phyloP scores from a whole-genome alignment of 2,113 vertebrate species.

The Vulpes ferrilata region DNA sequence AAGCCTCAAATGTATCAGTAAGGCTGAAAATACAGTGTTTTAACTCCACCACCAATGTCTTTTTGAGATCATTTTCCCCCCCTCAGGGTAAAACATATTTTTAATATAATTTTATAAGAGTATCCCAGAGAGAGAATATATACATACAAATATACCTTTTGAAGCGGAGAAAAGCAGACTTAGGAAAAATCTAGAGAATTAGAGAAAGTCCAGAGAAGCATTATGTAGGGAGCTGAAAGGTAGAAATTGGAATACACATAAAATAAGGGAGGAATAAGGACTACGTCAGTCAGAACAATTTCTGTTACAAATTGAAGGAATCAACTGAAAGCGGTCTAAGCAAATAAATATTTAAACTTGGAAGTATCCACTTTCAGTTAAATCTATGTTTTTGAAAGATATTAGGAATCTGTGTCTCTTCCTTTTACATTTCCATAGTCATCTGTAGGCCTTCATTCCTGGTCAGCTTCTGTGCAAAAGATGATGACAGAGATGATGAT shows the following conservation, averaged over 20 bases:
- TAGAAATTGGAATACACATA: background rate
- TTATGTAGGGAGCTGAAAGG: background rate
- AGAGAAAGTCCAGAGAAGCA: background rate
- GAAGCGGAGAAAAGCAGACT: background rate
- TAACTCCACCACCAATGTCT: background rate
- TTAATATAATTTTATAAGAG: conserved; percentile 23
- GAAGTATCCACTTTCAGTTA: background rate
- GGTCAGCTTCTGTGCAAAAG: background rate
- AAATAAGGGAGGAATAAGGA: background rate
- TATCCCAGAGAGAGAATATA: background rate
- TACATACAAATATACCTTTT: background rate
- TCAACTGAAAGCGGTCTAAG: background rate
- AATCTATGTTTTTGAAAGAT: conserved; percentile 12
- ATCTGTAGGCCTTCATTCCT: background rate
- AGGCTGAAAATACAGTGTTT: conserved; percentile 36
- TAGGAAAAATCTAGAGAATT: conserved; percentile 34
- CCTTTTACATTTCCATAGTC: background rate
- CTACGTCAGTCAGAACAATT: background rate
- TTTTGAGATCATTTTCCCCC: background rate
- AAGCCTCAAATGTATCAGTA: background rate
- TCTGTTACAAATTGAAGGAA: background rate
- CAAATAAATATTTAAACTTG: conserved; percentile 43
- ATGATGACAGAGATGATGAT: background rate
- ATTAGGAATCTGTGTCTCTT: background rate
- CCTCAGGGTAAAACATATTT: conserved; percentile 16